phyloP scores from a whole-genome alignment of 2,113 vertebrate genomes.

The Ibidorhyncha struthersii region DNA sequence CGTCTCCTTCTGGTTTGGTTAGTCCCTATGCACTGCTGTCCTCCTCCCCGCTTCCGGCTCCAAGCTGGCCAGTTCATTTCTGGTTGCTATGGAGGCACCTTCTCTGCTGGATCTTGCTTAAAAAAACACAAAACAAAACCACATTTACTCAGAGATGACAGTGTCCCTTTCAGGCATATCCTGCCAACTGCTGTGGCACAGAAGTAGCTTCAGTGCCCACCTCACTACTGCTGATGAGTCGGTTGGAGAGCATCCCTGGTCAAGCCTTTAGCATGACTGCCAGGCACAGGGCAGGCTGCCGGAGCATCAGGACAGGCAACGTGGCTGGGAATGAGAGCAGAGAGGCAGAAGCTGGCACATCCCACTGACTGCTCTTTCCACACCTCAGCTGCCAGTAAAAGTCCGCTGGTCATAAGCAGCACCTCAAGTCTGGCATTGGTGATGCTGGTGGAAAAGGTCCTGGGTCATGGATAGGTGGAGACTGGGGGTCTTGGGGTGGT shows the following conservation, averaged over 20 bases:
- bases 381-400: not conserved
- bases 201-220: not conserved
- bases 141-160: not conserved
- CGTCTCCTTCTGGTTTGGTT: not conserved
- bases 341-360: not conserved
- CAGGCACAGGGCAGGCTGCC: not conserved
- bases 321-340: not conserved
- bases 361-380: not conserved
- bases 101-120: not conserved
- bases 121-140: not conserved
- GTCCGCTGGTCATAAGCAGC: not conserved
- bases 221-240: not conserved
- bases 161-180: not conserved
- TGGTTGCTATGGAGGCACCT: not conserved
- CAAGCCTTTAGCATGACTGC: not conserved
- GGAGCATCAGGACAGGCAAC: not conserved
- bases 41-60: not conserved
- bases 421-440: not conserved
- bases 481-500: fast-evolving
- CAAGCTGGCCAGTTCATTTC: not conserved
- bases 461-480: not conserved
- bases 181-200: not conserved
- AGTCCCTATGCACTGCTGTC: not conserved
- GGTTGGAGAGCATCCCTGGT: not conserved
- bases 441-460: fast-evolving